These are phyloP conservation scores for Stegostoma tigrinum DNA, from an alignment of 2,113 vertebrate genomes.

Conservation along the genomic window DNA sequence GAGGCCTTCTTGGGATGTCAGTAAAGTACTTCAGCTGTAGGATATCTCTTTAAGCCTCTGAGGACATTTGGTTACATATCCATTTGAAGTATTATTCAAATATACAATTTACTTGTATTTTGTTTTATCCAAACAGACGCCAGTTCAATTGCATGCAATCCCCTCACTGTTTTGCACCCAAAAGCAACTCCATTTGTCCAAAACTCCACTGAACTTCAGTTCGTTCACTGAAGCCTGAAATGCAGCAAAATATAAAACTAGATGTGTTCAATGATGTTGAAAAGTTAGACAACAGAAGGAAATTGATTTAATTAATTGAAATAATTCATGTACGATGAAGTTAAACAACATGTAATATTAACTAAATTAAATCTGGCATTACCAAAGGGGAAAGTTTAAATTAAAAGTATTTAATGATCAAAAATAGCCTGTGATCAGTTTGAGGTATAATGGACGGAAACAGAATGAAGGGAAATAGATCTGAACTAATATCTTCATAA, in stretches of 20 bases:
- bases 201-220: not conserved
- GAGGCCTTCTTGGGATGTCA: not conserved
- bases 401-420: not conserved
- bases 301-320: slow-evolving; percentile 31
- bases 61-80: not conserved
- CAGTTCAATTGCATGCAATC: not conserved
- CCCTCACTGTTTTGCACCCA: not conserved
- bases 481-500: not conserved
- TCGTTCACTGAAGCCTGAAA: slow-evolving; percentile 10
- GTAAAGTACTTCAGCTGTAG: not conserved
- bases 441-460: not conserved
- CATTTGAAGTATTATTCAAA: not conserved
- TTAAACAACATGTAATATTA: not conserved
- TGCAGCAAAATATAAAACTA: not conserved
- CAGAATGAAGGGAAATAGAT: not conserved
- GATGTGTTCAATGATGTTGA: not conserved
- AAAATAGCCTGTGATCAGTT: not conserved
- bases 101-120: not conserved
- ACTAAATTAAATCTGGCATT: not conserved
- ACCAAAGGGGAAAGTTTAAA: not conserved
- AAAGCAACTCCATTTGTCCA: not conserved
- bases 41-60: not conserved
- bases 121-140: not conserved
- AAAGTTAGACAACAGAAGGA: not conserved
- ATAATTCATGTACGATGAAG: not conserved